Evolutionary conservation across 2,113 vertebrate species (phyloP), one percentile per base, ranked within the genome.

Genomic region (Leucosticte australis): DNA sequence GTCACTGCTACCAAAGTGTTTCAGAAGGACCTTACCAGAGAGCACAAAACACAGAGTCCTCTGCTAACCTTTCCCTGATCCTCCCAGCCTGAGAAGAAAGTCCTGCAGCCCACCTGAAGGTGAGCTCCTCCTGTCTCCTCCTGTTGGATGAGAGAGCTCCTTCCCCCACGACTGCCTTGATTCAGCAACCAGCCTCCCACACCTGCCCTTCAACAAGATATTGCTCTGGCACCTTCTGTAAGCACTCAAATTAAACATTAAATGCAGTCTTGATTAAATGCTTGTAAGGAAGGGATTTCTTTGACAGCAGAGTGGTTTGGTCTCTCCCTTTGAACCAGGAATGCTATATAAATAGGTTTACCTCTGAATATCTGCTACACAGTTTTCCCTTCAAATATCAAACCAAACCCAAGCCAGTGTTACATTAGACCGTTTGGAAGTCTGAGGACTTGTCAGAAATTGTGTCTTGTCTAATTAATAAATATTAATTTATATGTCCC

Each of bases 101-200:
- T 60, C 75, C 53, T 47, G 16, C 28, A 92, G 44, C 6, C 7
- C 33, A 53, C 7, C 33, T 55, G 62, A 64, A 67, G 15, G 20
- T 41, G 31, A 76, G 10, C 17, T 76, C 33, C 41, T 71, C 46
- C 46, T 47, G 19, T 20, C 1, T 56, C 41, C 41, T 42, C 41
- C 37, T 64, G 9, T 30, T 50, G 60, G 21, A 39, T 52, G 15
- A 65, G 35, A 67, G 8, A 44, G 3, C 41, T 92, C 37, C n/a
- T 78, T 83, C 7, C 11, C 7, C 15, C 30, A 50, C 0, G 0
- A 22, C 14, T 44, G 18, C 14, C 21, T 23, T 53, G 10, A 62
- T 81, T 63, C 50, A 63, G 73, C 46, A 77, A 20, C 15, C 50
- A 87, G 24, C 39, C 8, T 22, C 44, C 9, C 11, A 14, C 17